These are phyloP conservation scores for Eueides isabella DNA, from an alignment of 1,140 invertebrate species.

Conservation along the genomic window DNA sequence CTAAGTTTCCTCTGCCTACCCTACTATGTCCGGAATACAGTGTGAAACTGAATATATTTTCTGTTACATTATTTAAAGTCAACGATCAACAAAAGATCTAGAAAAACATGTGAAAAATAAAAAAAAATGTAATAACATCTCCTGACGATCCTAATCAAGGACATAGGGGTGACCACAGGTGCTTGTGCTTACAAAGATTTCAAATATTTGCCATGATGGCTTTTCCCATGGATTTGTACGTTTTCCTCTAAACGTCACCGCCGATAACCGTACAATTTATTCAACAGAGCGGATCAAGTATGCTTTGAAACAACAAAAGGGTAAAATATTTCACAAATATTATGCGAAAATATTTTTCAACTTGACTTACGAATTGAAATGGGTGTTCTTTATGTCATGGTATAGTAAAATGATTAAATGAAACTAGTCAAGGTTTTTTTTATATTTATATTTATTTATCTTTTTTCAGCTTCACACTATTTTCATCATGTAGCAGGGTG, in stretches of 20 bases:
- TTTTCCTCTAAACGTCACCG: slow-evolving; percentile 64
- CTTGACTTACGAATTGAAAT: slow-evolving; percentile 14
- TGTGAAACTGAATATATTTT: too few species aligned
- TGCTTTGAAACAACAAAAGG: slow-evolving; percentile 78
- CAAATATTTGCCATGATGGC: slow-evolving; percentile 76
- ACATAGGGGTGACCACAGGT: slow-evolving; percentile 74
- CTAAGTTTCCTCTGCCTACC: too few species aligned
- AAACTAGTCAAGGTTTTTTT: background rate
- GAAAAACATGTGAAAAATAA: too few species aligned
- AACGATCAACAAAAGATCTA: background rate
- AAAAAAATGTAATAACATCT: slow-evolving; percentile 40
- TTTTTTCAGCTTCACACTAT: background rate
- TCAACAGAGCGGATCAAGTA: slow-evolving; percentile 75
- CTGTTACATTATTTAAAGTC: background rate
- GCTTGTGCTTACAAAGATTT: slow-evolving; percentile 62
- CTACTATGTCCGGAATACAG: too few species aligned
- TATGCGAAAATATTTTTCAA: slow-evolving; percentile 50
- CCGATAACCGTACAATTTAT: slow-evolving; percentile 73
- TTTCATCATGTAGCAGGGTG: background rate
- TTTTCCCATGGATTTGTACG: slow-evolving; percentile 69
- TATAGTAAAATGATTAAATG: background rate
- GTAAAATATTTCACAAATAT: slow-evolving; percentile 49
- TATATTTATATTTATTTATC: background rate
- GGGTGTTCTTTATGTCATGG: background rate
- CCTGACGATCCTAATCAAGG: slow-evolving; percentile 44